These are phyloP conservation scores for Hypomecis punctinalis DNA, from an alignment of 2,888 invertebrate genomes.

Conservation along the genomic window DNA sequence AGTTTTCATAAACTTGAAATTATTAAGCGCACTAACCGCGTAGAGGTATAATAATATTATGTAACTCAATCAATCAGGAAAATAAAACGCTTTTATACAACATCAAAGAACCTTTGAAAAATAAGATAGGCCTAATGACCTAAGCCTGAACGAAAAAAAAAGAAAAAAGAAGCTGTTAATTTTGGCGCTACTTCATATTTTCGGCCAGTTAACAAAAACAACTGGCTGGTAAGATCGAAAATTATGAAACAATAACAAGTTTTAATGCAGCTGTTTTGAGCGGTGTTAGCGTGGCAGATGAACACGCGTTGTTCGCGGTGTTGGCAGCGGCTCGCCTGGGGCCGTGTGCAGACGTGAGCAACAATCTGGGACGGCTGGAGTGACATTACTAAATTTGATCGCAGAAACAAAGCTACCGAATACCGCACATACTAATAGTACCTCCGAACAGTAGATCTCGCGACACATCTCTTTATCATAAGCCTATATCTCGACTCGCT, in stretches of 20 bases:
- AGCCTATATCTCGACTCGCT: no score
- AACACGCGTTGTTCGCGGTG: constrained; percentile 36
- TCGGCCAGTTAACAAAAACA: neutral
- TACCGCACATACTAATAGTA: constrained; percentile 47
- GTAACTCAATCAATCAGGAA: neutral
- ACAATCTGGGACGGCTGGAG: constrained; percentile 83
- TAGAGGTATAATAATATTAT: no score
- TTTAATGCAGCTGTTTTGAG: constrained; percentile 38
- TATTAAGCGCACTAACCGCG: neutral
- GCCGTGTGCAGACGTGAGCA: constrained; percentile 81
- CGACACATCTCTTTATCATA: no score
- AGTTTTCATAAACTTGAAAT: constrained; percentile 1
- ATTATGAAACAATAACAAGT: constrained; percentile 31
- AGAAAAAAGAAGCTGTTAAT: neutral
- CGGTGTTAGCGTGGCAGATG: constrained; percentile 50
- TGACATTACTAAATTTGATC: constrained; percentile 84
- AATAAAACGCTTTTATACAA: neutral
- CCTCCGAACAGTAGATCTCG: no score
- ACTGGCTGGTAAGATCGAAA: constrained; percentile 10
- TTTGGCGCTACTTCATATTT: neutral
- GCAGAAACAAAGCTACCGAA: constrained; percentile 72
- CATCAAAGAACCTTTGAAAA: no score
- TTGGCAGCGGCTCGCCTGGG: constrained; percentile 75
- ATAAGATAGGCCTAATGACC: neutral
- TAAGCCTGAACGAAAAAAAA: neutral